Conservation (phyloP, 2,888 invertebrate species). For the Nezara viridula region DNA sequence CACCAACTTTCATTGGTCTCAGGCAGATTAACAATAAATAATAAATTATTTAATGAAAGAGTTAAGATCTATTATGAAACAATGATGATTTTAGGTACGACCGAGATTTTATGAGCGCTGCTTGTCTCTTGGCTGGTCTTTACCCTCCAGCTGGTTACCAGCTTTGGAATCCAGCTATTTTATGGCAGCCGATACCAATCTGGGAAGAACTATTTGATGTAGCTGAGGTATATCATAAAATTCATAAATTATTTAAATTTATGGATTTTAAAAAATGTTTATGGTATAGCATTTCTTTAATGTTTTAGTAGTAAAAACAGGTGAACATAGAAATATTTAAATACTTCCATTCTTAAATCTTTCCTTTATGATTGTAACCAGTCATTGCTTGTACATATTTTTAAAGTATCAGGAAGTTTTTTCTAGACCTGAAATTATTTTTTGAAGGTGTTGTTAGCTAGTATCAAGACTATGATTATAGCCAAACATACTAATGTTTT, state of each 20-base stretch:
- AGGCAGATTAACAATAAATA: neutral
- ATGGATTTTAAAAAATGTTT: neutral
- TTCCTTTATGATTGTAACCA: no score
- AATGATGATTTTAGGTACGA: constrained; percentile 54
- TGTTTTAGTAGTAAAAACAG: neutral
- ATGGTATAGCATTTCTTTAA: neutral
- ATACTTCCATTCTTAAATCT: no score
- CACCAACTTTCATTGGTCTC: neutral
- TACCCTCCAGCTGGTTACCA: constrained; percentile 78
- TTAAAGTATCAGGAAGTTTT: no score
- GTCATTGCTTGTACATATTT: no score
- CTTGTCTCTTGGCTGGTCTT: constrained; percentile 83
- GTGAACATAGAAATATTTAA: no score
- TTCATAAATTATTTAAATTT: neutral
- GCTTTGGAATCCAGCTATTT: constrained; percentile 76
- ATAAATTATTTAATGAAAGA: neutral
- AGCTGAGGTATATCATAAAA: constrained; percentile 58
- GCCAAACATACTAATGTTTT: neutral
- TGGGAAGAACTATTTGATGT: constrained; percentile 72
- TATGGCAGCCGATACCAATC: constrained; percentile 92
- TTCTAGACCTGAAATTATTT: neutral
- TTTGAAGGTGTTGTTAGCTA: no score
- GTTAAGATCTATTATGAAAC: neutral
- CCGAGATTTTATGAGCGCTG: constrained; percentile 79
- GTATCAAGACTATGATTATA: neutral